Percentiles rank a stretch among this genome's conserved stretches.
These are phyloP conservation scores for Onychomys arenicola DNA, from an alignment of 2,797 vertebrate species.

Conservation along the genomic window DNA sequence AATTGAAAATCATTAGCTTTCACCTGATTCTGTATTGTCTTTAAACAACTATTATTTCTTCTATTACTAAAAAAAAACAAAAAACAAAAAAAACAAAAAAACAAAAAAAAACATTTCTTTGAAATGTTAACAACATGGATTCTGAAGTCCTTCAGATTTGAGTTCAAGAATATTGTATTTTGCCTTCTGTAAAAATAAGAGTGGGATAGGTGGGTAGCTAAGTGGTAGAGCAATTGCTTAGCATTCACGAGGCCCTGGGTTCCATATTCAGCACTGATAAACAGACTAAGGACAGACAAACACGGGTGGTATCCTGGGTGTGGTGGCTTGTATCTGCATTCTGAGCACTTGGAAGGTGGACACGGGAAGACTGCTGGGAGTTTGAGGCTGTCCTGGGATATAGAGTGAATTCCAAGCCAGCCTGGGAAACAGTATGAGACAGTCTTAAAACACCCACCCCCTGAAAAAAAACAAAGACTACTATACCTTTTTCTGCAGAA, in stretches of 20 bases:
- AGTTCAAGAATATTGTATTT: conserved; percentile 37
- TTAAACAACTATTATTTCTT: conserved; percentile 25
- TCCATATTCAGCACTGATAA: background rate
- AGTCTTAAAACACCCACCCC: background rate
- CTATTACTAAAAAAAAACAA: background rate
- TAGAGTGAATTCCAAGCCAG: background rate
- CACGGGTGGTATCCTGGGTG: background rate
- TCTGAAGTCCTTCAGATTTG: conserved; percentile 10
- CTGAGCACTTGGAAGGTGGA: background rate
- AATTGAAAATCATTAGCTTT: conserved; percentile 27
- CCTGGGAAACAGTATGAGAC: background rate
- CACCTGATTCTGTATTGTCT: conserved; percentile 32
- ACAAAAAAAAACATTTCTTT: too few species aligned
- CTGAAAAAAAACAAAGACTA: background rate
- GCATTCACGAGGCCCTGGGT: background rate
- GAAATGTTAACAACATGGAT: background rate
- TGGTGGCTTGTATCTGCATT: background rate
- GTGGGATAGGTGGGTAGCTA: background rate
- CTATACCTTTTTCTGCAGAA: background rate
- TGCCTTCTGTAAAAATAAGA: conserved; percentile 1
- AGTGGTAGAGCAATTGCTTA: background rate
- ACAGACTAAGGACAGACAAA: background rate
- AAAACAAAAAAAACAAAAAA: too few species aligned
- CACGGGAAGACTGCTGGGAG: background rate
- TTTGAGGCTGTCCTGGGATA: background rate